Percentiles rank a stretch among this genome's conserved stretches.
Evolutionary conservation across 2,888 invertebrate genomes (phyloP).

Genomic region (Schrankia costaestrigalis): DNA sequence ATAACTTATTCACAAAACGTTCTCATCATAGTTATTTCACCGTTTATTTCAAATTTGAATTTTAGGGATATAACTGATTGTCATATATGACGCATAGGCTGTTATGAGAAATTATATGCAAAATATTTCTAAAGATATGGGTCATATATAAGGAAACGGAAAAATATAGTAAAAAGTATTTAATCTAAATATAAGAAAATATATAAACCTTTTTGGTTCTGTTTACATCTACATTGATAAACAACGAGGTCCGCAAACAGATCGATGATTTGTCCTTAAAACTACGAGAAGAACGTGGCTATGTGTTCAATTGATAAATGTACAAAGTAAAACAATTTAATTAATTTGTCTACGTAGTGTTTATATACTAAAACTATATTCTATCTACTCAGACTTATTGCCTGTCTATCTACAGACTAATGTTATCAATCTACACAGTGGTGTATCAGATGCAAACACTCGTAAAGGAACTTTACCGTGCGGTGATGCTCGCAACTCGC

Average conservation of each 20-base stretch:
- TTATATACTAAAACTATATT: constrained; percentile 26
- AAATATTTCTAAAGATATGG: background rate
- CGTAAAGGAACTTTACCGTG: constrained; percentile 71
- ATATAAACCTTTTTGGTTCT: constrained; percentile 8
- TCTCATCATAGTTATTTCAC: background rate
- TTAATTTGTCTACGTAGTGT: constrained; percentile 20
- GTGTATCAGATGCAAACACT: constrained; percentile 45
- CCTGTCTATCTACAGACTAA: constrained; percentile 49
- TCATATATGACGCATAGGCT: constrained; percentile 18
- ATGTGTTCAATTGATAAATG: constrained; percentile 17
- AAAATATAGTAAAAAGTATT: constrained; percentile 7
- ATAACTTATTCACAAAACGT: constrained; percentile 7
- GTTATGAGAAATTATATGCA: constrained; percentile 2
- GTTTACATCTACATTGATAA: constrained; percentile 18
- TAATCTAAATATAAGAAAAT: constrained; percentile 3
- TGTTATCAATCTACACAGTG: constrained; percentile 42
- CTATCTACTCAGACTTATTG: constrained; percentile 47
- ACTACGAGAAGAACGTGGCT: constrained; percentile 15
- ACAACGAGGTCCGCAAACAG: constrained; percentile 19
- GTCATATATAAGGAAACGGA: constrained; percentile 5
- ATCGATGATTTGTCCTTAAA: constrained; percentile 15
- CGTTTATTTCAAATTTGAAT: background rate
- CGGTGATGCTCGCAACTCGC: constrained; percentile 67
- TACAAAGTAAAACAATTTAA: constrained; percentile 17
- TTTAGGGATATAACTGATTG: background rate